Conservation (phyloP, 2,888 invertebrate genomes). For the Luperina nickerlii region DNA sequence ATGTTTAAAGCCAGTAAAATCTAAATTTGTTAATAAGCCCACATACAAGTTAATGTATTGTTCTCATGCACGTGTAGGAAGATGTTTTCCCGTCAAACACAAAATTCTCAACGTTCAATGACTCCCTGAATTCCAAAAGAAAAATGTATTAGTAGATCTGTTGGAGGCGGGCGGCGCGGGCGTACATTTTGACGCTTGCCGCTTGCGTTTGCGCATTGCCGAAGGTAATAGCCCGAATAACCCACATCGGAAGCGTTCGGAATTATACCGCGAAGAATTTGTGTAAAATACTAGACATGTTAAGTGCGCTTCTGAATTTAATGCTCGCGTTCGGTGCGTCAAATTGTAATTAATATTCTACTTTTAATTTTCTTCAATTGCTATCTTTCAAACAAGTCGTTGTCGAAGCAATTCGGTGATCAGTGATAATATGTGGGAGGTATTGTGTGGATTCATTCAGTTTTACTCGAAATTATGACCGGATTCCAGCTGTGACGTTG, state of each 20-base stretch:
- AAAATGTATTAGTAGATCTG: slow-evolving; percentile 65
- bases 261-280: slow-evolving; percentile 59
- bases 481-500: slow-evolving; percentile 36
- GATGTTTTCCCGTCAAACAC: slow-evolving; percentile 54
- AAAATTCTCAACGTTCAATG: slow-evolving; percentile 64
- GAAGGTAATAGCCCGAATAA: slow-evolving; percentile 56
- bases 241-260: slow-evolving; percentile 52
- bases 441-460: slow-evolving; percentile 45
- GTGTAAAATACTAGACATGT: slow-evolving; percentile 69
- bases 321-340: slow-evolving; percentile 58
- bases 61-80: slow-evolving; percentile 52
- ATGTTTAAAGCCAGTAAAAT: slow-evolving; percentile 23
- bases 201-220: slow-evolving; percentile 47
- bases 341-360: slow-evolving; percentile 41
- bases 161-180: slow-evolving; percentile 58
- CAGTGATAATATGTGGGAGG: slow-evolving; percentile 19
- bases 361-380: slow-evolving; percentile 20
- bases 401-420: slow-evolving; percentile 32
- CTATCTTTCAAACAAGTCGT: slow-evolving; percentile 18
- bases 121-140: slow-evolving; percentile 65
- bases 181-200: slow-evolving; percentile 56
- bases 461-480: slow-evolving; percentile 36
- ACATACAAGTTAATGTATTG: slow-evolving; percentile 40
- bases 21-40: slow-evolving; percentile 23
- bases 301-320: slow-evolving; percentile 64